Conservation (phyloP, 2,113 vertebrate species). For the Ammodytes marinus region DNA sequence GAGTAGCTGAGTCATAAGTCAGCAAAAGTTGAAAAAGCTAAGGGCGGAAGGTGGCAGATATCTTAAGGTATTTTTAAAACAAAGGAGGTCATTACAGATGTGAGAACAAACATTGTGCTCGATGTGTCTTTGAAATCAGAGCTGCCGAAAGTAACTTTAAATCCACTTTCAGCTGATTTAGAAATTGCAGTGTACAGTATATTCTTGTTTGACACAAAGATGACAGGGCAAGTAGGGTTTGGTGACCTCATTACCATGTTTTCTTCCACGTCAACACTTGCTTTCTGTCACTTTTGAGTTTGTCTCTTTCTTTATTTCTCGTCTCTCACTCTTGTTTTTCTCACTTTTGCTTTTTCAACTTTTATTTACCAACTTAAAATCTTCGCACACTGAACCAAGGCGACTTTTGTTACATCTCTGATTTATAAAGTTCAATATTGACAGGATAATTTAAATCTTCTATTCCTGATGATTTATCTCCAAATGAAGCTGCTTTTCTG, state of each 20-base stretch:
- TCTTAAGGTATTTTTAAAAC: neutral
- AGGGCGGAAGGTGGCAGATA: neutral
- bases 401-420: neutral
- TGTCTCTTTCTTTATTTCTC: neutral
- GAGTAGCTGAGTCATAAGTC: slow-evolving; percentile 24
- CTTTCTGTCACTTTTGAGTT: slow-evolving; percentile 4
- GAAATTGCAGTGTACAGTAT: slow-evolving; percentile 7
- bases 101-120: neutral
- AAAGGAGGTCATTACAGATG: slow-evolving; percentile 28
- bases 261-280: slow-evolving; percentile 33
- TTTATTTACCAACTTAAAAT: neutral
- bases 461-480: neutral
- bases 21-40: neutral
- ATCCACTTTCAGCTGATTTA: slow-evolving; percentile 16
- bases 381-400: neutral
- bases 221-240: slow-evolving; percentile 30
- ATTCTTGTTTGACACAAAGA: slow-evolving; percentile 26
- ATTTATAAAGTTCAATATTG: neutral
- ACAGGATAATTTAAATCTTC: neutral
- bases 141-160: slow-evolving; percentile 23
- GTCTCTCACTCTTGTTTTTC: neutral
- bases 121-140: slow-evolving; percentile 27
- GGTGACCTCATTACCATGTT: neutral
- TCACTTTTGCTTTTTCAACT: slow-evolving; percentile 8
- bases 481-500: neutral